Evolutionary conservation across 2,113 vertebrate genomes (phyloP), one percentile per base, ranked within the genome.

Genomic region (Centrocercus urophasianus): DNA sequence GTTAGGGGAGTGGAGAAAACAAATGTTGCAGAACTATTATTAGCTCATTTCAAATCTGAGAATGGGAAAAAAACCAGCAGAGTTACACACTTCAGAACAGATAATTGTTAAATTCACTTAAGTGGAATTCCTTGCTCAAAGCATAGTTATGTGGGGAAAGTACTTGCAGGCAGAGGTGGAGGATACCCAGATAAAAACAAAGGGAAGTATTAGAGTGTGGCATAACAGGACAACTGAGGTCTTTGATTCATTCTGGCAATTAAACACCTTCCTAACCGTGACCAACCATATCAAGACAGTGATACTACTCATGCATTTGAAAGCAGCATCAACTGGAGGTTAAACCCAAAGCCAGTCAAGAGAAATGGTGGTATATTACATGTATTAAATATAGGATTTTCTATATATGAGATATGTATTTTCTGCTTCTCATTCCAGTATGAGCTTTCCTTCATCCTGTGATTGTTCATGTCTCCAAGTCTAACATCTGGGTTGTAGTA

Each of bases 21-120:
- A 57, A 90, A 87, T 18, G 61, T 74, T 90, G 47, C 16, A 32
- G 84, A 88, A 70, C 40, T 97, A 75, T 95, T 95, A 93, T 91
- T 96, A 89, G 47, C 54, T 89, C 17, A 3, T 82, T 67, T 93
- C 74, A 94, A 88, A 59, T 69, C 56, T 28, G 71, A 19, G 91
- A 92, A 88, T 66, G 88, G 48, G 75, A 67, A 57, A 17, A 73
- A 50, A 90, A 70, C 14, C 20, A 47, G 54, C 10, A 13, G n/a
- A 45, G 38, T 10, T 34, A 61, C 45, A 83, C 64, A 48, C 66
- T 76, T 18, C 78, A 76, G 61, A 70, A 80, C 32, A 72, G 72
- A 45, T 48, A 89, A 80, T 81, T 21, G 24, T 86, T 95, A 69
- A 95, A 92, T 85, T 80, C 64, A 81, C 89, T 84, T 66, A 73